Conservation (phyloP, 2,888 invertebrate species). For the Halictus ligatus region DNA sequence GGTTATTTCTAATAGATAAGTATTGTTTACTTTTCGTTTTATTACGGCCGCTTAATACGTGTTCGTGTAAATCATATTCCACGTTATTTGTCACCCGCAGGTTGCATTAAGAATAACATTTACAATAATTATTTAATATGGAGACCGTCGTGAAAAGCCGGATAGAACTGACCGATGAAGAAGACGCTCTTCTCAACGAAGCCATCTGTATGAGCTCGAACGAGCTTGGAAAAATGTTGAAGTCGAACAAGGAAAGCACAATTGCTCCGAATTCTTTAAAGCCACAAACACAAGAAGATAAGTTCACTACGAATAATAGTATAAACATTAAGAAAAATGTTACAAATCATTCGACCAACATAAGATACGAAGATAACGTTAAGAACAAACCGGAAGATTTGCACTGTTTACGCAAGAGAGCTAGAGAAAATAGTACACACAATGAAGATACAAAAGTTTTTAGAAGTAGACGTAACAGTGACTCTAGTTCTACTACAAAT, state of each 20-base stretch:
- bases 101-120: background rate
- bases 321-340: background rate
- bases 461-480: constrained; percentile 77
- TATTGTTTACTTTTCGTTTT: background rate
- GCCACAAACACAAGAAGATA: constrained; percentile 19
- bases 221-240: constrained; percentile 39
- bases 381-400: constrained; percentile 52
- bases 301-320: background rate
- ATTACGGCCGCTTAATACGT: background rate
- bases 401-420: constrained; percentile 71
- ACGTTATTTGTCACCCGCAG: constrained; percentile 8
- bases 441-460: constrained; percentile 70
- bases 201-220: constrained; percentile 64
- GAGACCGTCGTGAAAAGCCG: constrained; percentile 19
- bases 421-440: constrained; percentile 69
- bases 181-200: constrained; percentile 73
- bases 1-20: constrained; percentile 46
- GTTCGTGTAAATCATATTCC: background rate
- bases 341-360: constrained; percentile 3
- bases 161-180: constrained; percentile 59
- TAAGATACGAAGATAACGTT: constrained; percentile 59
- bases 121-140: constrained; percentile 37
- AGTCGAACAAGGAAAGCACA: constrained; percentile 15
- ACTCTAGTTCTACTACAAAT: constrained; percentile 79
- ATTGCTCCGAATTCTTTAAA: background rate